phyloP scores from a whole-genome alignment of 2,797 vertebrate genomes.

The Malacoctenus gilli region DNA sequence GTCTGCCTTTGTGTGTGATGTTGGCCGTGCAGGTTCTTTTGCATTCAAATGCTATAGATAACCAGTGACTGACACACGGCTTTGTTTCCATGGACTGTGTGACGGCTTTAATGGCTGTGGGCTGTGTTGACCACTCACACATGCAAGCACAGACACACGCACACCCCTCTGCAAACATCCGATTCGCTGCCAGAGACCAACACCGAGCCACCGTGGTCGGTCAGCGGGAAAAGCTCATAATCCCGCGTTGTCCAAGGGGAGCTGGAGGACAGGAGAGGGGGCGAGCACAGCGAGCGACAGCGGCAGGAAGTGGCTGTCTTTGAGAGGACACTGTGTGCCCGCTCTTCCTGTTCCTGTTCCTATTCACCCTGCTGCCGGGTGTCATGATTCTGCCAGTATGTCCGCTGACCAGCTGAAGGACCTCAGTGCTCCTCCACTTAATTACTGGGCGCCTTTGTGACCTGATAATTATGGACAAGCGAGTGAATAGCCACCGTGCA shows the following conservation, averaged over 20 bases:
- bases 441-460: slow-evolving; percentile 40
- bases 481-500: slow-evolving; percentile 6
- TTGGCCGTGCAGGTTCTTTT: neutral
- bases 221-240: slow-evolving; percentile 38
- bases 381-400: slow-evolving; percentile 27
- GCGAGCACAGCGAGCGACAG: neutral
- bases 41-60: slow-evolving; percentile 7
- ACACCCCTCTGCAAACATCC: slow-evolving; percentile 21
- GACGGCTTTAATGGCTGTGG: neutral
- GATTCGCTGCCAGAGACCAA: slow-evolving; percentile 11
- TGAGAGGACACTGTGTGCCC: neutral
- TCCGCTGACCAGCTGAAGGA: slow-evolving; percentile 30
- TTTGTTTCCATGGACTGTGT: slow-evolving; percentile 14
- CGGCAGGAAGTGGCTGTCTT: slow-evolving; percentile 13
- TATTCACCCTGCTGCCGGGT: too few species aligned
- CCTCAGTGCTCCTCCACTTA: slow-evolving; percentile 30
- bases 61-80: neutral
- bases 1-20: slow-evolving; percentile 6
- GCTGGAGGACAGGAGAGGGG: slow-evolving; percentile 14
- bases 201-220: neutral
- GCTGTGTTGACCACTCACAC: too few species aligned
- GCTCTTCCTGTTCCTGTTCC: slow-evolving; percentile 14
- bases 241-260: slow-evolving; percentile 17
- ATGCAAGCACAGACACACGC: too few species aligned
- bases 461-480: slow-evolving; percentile 16